Percentiles rank a stretch among this genome's conserved stretches.
These are phyloP conservation scores for Amphipoea oculea DNA, from an alignment of 2,888 invertebrate genomes.

Conservation along the genomic window DNA sequence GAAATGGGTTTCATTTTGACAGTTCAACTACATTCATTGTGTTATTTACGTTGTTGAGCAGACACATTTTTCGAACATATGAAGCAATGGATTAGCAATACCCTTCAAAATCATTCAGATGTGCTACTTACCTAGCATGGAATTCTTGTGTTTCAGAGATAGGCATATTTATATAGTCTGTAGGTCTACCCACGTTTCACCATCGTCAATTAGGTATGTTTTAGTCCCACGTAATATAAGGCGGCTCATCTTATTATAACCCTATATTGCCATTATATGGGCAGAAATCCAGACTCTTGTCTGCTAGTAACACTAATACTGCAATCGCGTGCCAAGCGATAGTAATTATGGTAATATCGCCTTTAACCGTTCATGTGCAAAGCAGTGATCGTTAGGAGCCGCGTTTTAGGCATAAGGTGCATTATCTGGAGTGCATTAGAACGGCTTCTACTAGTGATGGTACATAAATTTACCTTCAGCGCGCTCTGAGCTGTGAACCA, in stretches of 20 bases:
- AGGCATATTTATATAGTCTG: not conserved
- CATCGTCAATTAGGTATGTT: not conserved
- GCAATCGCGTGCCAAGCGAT: not conserved
- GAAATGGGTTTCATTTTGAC: too few species aligned
- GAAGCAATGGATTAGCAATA: too few species aligned
- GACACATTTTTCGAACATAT: too few species aligned
- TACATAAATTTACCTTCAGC: not conserved
- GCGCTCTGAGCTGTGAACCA: not conserved
- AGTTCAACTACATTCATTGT: too few species aligned
- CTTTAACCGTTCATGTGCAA: not conserved
- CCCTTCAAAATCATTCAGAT: too few species aligned
- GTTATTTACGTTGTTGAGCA: too few species aligned
- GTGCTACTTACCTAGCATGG: too few species aligned
- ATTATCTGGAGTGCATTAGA: not conserved
- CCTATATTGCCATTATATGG: not conserved
- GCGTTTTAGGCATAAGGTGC: not conserved
- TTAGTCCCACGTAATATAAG: not conserved
- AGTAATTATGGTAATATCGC: conserved; percentile 2
- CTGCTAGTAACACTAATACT: not conserved
- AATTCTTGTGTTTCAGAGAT: too few species aligned
- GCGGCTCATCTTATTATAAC: too few species aligned
- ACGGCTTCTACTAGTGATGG: not conserved
- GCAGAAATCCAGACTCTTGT: not conserved
- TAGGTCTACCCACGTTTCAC: not conserved
- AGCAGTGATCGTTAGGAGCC: too few species aligned